Evolutionary conservation across 2,113 vertebrate species (phyloP).

Genomic region (Nannospalax galili): DNA sequence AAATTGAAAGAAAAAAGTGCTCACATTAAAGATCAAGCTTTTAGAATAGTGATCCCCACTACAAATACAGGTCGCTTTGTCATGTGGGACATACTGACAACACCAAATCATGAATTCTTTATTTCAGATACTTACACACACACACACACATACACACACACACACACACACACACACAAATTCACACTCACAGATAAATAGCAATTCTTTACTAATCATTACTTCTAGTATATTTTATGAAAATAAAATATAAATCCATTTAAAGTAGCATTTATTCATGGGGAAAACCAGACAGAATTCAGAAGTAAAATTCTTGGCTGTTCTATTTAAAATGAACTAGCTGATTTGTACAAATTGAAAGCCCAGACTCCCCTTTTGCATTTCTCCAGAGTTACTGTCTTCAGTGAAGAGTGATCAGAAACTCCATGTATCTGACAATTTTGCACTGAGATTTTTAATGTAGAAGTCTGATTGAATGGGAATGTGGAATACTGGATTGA

Average conservation of each 20-base stretch:
- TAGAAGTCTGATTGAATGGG: neutral
- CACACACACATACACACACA: too few species aligned
- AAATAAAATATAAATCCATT: neutral
- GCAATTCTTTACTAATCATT: neutral
- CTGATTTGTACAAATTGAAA: neutral
- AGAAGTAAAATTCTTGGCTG: neutral
- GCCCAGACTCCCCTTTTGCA: accelerated
- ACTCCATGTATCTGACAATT: neutral
- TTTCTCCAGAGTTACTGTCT: neutral
- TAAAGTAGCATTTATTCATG: neutral
- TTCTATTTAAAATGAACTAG: accelerated
- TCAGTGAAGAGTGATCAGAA: neutral
- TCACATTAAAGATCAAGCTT: neutral
- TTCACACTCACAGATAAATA: neutral
- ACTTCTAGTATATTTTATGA: neutral
- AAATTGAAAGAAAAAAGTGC: neutral
- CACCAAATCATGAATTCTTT: neutral
- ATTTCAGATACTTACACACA: neutral
- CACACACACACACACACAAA: neutral
- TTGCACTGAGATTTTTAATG: neutral
- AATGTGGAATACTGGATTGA: slow-evolving; percentile 2
- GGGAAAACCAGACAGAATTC: neutral
- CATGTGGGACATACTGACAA: neutral
- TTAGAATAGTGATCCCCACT: neutral
- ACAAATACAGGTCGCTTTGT: neutral